Conservation (phyloP, 2,113 vertebrate species). For the Corydoras sp. region DNA sequence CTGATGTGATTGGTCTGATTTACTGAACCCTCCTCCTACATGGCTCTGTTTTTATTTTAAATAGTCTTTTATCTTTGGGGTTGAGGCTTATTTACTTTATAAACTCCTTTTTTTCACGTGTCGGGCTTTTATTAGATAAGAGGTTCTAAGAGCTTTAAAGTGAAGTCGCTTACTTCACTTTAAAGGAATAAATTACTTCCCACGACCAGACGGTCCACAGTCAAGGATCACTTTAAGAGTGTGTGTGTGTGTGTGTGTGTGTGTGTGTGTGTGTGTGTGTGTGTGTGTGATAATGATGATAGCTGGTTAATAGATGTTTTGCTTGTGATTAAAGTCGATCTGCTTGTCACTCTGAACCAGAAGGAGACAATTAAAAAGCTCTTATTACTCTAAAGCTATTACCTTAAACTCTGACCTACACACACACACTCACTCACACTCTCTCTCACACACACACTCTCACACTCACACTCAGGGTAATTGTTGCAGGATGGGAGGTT, state of each 20-base stretch:
- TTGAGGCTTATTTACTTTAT: too few relatives aligned
- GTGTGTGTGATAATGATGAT: conserved; percentile 33
- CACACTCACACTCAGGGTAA: too few relatives aligned
- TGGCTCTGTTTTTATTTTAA: too few relatives aligned
- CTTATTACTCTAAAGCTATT: conserved; percentile 42
- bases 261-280: conserved; percentile 26
- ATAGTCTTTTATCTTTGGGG: too few relatives aligned
- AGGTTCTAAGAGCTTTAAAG: too few relatives aligned
- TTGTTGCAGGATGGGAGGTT: too few relatives aligned
- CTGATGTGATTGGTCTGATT: too few relatives aligned
- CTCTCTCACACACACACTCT: neutral
- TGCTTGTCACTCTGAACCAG: conserved; percentile 42
- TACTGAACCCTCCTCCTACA: too few relatives aligned
- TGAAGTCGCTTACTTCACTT: neutral
- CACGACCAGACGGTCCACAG: neutral
- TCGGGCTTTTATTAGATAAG: too few relatives aligned
- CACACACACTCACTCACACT: neutral
- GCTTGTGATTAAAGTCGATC: conserved; percentile 45
- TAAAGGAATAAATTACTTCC: conserved; percentile 13
- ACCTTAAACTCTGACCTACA: conserved; percentile 33
- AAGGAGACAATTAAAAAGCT: conserved; percentile 41
- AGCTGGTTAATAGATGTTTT: conserved; percentile 48
- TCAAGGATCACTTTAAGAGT: conserved; percentile 5
- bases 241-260: conserved; percentile 18
- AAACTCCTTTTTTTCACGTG: too few relatives aligned